These are phyloP conservation scores for Limanda limanda DNA, from an alignment of 2,113 vertebrate species.

Conservation along the genomic window DNA sequence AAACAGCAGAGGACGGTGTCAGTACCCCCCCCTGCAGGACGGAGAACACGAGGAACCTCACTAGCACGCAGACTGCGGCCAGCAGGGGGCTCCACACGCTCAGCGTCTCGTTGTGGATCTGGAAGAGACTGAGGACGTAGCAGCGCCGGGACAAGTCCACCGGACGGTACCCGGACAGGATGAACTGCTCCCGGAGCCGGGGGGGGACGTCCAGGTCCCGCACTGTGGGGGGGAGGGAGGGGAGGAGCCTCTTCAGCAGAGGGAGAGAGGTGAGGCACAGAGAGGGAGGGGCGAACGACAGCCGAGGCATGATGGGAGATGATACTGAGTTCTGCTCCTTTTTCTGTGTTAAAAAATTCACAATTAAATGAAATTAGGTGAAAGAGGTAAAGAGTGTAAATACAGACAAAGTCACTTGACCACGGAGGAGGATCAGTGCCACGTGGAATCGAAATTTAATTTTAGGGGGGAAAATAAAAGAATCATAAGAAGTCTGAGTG, in stretches of 20 bases:
- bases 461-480: no score
- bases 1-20: not conserved
- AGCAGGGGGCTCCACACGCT: slow-evolving; percentile 93
- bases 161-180: slow-evolving; percentile 89
- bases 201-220: slow-evolving; percentile 85
- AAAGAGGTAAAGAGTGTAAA: no score
- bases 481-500: no score
- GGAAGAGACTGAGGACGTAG: slow-evolving; percentile 91
- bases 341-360: no score
- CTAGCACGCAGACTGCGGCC: slow-evolving; percentile 72
- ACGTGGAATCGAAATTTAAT: no score
- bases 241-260: slow-evolving; percentile 73
- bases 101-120: slow-evolving; percentile 92
- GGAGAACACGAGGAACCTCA: slow-evolving; percentile 46
- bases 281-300: slow-evolving; percentile 37
- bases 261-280: slow-evolving; percentile 5
- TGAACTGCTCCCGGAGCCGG: slow-evolving; percentile 90
- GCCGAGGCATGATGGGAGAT: slow-evolving; percentile 58
- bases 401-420: no score
- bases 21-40: slow-evolving; percentile 64
- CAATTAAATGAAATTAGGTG: no score
- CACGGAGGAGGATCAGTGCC: no score
- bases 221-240: slow-evolving; percentile 81
- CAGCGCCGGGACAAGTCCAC: slow-evolving; percentile 86
- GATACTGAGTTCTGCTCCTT: no score